These are phyloP conservation scores for Pissodes strobi DNA, from an alignment of 1,140 invertebrate species.

Conservation along the genomic window DNA sequence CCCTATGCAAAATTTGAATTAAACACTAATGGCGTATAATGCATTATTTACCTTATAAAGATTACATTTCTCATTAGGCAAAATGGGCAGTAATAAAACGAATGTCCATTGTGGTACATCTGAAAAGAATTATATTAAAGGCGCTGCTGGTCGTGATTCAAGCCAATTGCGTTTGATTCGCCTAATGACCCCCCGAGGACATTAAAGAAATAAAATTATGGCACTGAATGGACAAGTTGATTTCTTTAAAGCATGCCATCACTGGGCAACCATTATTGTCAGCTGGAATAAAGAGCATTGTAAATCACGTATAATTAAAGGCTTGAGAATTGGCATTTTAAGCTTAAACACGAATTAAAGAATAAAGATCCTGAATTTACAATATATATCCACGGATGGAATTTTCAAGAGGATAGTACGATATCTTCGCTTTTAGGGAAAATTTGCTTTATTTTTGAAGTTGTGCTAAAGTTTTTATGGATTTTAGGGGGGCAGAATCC, in stretches of 20 bases:
- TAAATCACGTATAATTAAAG: conserved; percentile 1
- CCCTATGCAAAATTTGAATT: too few relatives aligned
- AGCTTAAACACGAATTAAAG: too few relatives aligned
- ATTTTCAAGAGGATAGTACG: too few relatives aligned
- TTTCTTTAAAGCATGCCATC: conserved; percentile 16
- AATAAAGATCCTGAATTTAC: too few relatives aligned
- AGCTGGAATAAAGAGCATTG: neutral
- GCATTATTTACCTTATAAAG: conserved; percentile 4
- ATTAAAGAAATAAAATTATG: conserved; percentile 24
- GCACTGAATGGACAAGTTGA: conserved; percentile 15
- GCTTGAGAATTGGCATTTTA: too few relatives aligned
- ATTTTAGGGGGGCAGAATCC: too few relatives aligned
- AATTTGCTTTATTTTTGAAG: too few relatives aligned
- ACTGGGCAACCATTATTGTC: conserved; percentile 8
- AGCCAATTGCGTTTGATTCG: conserved; percentile 16
- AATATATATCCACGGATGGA: too few relatives aligned
- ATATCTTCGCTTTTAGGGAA: too few relatives aligned
- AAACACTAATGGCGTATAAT: too few relatives aligned
- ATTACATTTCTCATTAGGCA: conserved; percentile 12
- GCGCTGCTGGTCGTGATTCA: conserved; percentile 12
- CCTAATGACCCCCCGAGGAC: conserved; percentile 17
- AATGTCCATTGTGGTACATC: conserved; percentile 13
- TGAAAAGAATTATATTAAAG: conserved; percentile 21
- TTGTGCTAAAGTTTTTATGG: too few relatives aligned
- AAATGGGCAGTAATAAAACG: conserved; percentile 10